Percentiles rank a stretch among this genome's conserved stretches.
These are phyloP conservation scores for Melanotaenia pygmaea DNA, from an alignment of 2,797 vertebrate genomes.

Conservation along the genomic window DNA sequence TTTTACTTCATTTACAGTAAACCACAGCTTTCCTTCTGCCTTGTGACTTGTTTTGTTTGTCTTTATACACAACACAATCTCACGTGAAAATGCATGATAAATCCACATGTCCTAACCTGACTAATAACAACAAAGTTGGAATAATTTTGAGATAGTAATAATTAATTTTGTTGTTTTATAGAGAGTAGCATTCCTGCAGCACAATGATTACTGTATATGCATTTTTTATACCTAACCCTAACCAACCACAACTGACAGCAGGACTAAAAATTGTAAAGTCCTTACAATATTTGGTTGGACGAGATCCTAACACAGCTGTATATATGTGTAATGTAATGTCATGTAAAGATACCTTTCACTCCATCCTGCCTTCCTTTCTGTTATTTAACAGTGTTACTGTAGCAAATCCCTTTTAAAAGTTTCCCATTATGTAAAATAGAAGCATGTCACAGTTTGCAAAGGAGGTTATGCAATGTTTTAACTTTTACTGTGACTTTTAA, in stretches of 20 bases:
- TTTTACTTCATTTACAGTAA: constrained; percentile 6
- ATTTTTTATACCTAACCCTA: background rate
- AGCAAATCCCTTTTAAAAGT: too few relatives aligned
- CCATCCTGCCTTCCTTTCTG: background rate
- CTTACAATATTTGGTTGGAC: background rate
- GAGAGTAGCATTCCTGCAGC: background rate
- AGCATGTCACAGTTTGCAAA: too few relatives aligned
- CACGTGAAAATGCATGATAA: background rate
- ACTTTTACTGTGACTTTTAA: too few relatives aligned
- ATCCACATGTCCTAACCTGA: background rate
- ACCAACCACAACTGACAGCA: too few relatives aligned
- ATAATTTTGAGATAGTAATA: background rate
- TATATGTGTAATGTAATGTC: background rate
- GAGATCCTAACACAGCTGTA: background rate
- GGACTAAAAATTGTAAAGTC: background rate
- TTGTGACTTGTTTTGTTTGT: background rate
- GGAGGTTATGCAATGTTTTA: too few relatives aligned
- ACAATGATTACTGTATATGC: background rate
- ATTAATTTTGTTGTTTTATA: background rate
- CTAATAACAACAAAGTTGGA: background rate
- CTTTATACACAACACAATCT: background rate
- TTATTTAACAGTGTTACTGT: background rate
- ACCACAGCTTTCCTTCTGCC: background rate
- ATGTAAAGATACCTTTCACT: background rate
- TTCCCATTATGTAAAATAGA: too few relatives aligned